Base-by-base conservation (phyloP, 92 coral and sea anemone species). In the Heliopora coerulea region DNA sequence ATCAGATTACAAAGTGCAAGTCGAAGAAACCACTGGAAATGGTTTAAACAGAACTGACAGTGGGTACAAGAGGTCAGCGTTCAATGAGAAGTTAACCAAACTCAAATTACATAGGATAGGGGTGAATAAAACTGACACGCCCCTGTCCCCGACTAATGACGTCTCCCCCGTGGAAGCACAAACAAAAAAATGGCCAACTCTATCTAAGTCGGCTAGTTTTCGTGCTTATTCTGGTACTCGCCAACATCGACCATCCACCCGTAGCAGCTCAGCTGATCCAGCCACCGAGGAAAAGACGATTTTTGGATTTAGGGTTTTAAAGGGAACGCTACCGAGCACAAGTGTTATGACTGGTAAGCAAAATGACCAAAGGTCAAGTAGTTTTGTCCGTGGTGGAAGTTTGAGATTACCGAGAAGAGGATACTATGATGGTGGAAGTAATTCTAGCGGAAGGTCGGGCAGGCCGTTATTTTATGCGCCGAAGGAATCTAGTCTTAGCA, bases 301-400 rank as follows among this genome's bases (percentile, higher is more conserved):
- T 27, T 70, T 70, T 54, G 77, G 77, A 3, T 70, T 52, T 26
- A 70, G 54, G 17, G 18, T 70, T 52, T 18, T 70, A 63, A 70
- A 70, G 29, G 77, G 70, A 26, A 50, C 62, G 17, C 40, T 67
- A 14, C 37, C 14, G 17, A 31, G 74, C 20, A 29, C 27, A 28
- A 19, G 63, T 23, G 12, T 12, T 27, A 3, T 35, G 13, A 54
- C 3, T 56, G 30, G 61, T 1, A 56, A 23, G 33, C 6, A 28
- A 17, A 56, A 23, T 3, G 39, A 70, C 8, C 52, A 31, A 1
- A 70, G 14, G 0, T 18, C 33, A 13, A 52, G 31, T 12, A 21
- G 32, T 52, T 70, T 33, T 70, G 35, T 44, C 18, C 62, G 77
- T 24, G 18, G 12, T 54, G 49, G 62, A 30, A 70, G 75, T 49